Base-by-base conservation (phyloP, 2,888 invertebrate genomes). In the Eugnorisma glareosa region DNA sequence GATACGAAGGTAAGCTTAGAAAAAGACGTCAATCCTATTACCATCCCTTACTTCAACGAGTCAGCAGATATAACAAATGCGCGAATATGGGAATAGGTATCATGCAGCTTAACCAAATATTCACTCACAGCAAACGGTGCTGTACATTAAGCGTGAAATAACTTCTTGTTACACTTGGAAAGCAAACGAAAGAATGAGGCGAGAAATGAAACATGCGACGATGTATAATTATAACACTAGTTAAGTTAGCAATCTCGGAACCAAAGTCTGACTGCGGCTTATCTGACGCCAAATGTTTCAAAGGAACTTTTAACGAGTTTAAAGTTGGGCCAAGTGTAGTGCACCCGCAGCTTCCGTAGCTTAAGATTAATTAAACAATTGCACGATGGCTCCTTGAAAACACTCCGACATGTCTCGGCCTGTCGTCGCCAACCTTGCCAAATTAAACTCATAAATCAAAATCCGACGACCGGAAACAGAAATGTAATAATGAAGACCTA, bases 291-390 rank as follows among this genome's bases (percentile, higher is more conserved):
- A 96, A 96, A 96, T 96, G 96, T 96, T 95, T 93, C 96, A 94
- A 96, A 95, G 95, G 94, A 96, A 96, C 96, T 96, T 96, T 96
- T 96, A 96, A 96, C 96, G 96, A 96, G 96, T 96, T 96, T 95
- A 96, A 96, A 96, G 96, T 96, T 95, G 94, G 93, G 92, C 94
- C 94, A 92, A 96, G 95, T 95, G 95, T 95, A 96, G 94, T 96
- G 96, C 95, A 95, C 94, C 94, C 94, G 92, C 94, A 94, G 93
- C 93, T 94, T 94, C 92, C 93, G 92, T 91, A 92, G 94, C 94
- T 94, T 94, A 94, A 96, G 96, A 96, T 96, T 96, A 96, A 96
- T 96, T 96, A 96, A 96, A 96, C 96, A 96, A 96, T 96, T 95
- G 96, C 95, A 94, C 95, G 96, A 96, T 95, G 95, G 95, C 95